Percentiles rank a stretch among this genome's conserved stretches.
These are phyloP conservation scores for Lutjanus campechanus DNA, from an alignment of 2,797 vertebrate genomes.

Conservation along the genomic window DNA sequence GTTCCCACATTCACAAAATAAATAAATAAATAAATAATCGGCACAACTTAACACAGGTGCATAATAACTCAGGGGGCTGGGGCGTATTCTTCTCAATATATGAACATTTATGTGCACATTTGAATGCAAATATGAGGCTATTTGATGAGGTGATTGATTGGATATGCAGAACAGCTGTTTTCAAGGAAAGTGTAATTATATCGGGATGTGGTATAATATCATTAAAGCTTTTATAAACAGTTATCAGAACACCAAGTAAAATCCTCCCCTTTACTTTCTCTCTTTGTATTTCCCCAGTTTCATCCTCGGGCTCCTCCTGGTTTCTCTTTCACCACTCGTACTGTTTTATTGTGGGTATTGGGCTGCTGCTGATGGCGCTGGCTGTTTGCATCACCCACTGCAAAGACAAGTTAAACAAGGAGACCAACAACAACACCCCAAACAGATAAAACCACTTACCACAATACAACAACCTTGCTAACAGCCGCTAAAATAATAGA, in stretches of 20 bases:
- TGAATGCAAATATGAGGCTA: too few species aligned
- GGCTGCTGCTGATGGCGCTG: slow-evolving; percentile 31
- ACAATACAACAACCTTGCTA: too few species aligned
- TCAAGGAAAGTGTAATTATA: background rate
- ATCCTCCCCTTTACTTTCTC: background rate
- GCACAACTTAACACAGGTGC: background rate
- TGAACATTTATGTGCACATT: too few species aligned
- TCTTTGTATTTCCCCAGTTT: background rate
- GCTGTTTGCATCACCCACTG: slow-evolving; percentile 37
- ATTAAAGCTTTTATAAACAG: background rate
- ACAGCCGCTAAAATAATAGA: background rate
- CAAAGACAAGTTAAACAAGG: background rate
- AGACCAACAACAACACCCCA: background rate
- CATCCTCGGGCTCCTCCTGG: background rate
- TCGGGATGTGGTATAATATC: background rate
- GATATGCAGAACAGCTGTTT: background rate
- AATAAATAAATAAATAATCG: too few species aligned
- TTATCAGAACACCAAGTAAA: too few species aligned
- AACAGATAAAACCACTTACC: background rate
- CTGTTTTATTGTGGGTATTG: background rate
- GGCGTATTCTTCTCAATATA: too few species aligned
- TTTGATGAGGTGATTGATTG: too few species aligned
- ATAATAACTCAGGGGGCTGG: background rate
- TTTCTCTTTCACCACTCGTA: slow-evolving; percentile 6
- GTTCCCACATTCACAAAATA: too few species aligned